Evolutionary conservation across 2,113 vertebrate genomes (phyloP).

Genomic region (Sturnus vulgaris): DNA sequence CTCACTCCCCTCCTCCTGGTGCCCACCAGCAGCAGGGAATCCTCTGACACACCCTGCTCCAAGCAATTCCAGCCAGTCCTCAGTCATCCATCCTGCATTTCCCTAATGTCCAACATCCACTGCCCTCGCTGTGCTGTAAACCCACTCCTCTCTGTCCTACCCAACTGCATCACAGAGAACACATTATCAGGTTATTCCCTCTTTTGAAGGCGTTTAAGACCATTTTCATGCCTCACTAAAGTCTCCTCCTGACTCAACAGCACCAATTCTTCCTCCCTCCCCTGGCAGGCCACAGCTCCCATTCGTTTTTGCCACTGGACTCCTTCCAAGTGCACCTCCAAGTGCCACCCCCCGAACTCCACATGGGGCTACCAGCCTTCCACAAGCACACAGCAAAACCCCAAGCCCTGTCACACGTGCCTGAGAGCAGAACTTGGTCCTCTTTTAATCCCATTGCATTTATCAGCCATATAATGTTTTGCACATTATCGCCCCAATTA

Average conservation of each 20-base stretch:
- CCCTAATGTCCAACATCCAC: neutral
- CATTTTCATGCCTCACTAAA: conserved; percentile 22
- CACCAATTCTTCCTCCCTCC: neutral
- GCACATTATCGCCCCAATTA: conserved; percentile 55
- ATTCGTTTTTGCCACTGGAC: neutral
- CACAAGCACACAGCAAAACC: neutral
- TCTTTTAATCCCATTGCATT: neutral
- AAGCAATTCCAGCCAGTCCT: neutral
- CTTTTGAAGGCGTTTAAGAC: neutral
- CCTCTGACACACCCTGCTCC: rapidly evolving
- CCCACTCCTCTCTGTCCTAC: neutral
- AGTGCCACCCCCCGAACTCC: neutral
- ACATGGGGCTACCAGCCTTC: neutral
- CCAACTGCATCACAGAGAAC: neutral
- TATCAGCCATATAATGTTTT: conserved; percentile 9
- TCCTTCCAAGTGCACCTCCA: neutral
- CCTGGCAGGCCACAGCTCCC: neutral
- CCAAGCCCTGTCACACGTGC: neutral
- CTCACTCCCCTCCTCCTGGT: neutral
- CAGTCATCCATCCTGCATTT: neutral
- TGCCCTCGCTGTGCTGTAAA: neutral
- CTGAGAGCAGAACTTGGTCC: neutral
- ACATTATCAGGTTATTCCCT: conserved; percentile 20
- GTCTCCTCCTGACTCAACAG: neutral
- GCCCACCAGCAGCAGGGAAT: neutral